phyloP scores from a whole-genome alignment of 2,888 invertebrate genomes.

The Syritta pipiens region DNA sequence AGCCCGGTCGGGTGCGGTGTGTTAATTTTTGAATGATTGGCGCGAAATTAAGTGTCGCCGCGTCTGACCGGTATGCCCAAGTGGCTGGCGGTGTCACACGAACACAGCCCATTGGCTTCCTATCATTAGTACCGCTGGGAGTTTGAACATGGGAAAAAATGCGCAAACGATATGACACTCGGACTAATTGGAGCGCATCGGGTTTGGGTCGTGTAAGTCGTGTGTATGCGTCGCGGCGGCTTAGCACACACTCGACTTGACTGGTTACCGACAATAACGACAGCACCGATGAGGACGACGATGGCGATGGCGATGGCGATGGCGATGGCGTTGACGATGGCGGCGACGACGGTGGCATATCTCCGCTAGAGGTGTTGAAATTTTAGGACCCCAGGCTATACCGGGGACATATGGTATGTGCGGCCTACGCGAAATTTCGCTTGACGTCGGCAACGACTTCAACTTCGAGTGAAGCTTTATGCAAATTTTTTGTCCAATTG shows the following conservation, averaged over 20 bases:
- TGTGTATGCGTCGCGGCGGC: constrained; percentile 9
- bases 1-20: too few species aligned
- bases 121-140: constrained; percentile 36
- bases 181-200: constrained; percentile 69
- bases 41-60: constrained; percentile 55
- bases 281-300: too few species aligned
- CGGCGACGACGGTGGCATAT: constrained; percentile 1
- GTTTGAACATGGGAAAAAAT: constrained; percentile 1
- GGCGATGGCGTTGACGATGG: too few species aligned
- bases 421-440: constrained; percentile 55
- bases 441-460: too few species aligned
- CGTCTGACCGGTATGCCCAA: constrained; percentile 4
- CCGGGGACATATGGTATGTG: constrained; percentile 22
- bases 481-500: constrained; percentile 63
- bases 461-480: too few species aligned
- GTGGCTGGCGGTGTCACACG: constrained; percentile 39
- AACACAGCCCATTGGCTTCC: constrained; percentile 31
- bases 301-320: too few species aligned
- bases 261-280: too few species aligned
- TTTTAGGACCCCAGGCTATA: constrained; percentile 56
- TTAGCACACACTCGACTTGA: too few species aligned
- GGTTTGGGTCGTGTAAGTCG: constrained; percentile 14
- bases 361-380: constrained; percentile 57
- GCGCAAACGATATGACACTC: constrained; percentile 61
- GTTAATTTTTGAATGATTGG: constrained; percentile 56